Percentiles rank a stretch among this genome's conserved stretches.
Conservation (phyloP, 2,797 vertebrate genomes). For the Eleutherodactylus coqui region DNA sequence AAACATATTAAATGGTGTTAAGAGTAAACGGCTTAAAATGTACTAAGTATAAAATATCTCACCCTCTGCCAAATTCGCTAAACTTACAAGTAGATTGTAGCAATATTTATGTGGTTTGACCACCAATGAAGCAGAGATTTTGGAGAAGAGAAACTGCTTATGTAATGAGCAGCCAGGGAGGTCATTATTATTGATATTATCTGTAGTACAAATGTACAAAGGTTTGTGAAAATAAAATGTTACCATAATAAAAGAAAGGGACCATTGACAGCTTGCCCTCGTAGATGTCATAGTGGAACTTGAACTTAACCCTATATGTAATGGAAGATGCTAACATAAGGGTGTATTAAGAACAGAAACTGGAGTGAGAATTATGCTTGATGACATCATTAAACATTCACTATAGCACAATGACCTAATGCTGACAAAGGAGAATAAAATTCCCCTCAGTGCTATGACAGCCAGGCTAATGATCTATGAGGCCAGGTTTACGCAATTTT, state of each 20-base stretch:
- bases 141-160: conserved; percentile 39
- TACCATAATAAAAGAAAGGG: conserved; percentile 26
- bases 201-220: conserved; percentile 43
- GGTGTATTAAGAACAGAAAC: not conserved
- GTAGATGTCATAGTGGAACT: not conserved
- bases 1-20: conserved; percentile 26
- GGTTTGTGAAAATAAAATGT: conserved; percentile 44
- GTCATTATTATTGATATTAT: conserved; percentile 40
- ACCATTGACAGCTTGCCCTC: not conserved
- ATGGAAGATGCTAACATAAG: not conserved
- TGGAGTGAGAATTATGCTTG: too few relatives aligned
- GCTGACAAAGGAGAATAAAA: too few relatives aligned
- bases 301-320: not conserved
- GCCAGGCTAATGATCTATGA: too few relatives aligned
- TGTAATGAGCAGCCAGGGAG: conserved; percentile 22
- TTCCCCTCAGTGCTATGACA: too few relatives aligned
- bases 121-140: conserved; percentile 50
- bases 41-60: conserved; percentile 28
- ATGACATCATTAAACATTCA: too few relatives aligned
- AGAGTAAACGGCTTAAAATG: conserved; percentile 4
- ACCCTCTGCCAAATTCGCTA: conserved; percentile 19
- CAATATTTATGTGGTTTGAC: conserved; percentile 52
- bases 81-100: conserved; percentile 35
- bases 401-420: too few relatives aligned
- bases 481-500: too few relatives aligned